Evolutionary conservation across 2,113 vertebrate genomes (phyloP), one percentile per base, ranked within the genome.

Genomic region (Jacana jacana): DNA sequence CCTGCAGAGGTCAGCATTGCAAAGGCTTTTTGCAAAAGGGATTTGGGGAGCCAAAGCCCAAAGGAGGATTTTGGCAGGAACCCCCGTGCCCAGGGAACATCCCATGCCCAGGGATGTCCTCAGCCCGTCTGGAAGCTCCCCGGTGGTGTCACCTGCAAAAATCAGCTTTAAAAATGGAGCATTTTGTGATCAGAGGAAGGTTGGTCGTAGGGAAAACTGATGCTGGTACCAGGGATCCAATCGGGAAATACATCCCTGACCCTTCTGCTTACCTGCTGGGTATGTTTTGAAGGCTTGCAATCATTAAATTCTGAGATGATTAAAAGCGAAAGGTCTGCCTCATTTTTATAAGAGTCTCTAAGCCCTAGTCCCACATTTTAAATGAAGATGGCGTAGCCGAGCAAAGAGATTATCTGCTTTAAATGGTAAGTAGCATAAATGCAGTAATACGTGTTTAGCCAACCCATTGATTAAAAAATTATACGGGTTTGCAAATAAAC

Each of bases 1-100:
- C 93, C 95, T 75, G 84, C 93, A 97, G 96, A 84, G 86, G 89
- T 94, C 96, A 91, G 44, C 68, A 49, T 5, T 70, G 86, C 66
- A 42, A 55, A 88, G 48, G 11, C 1, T 70, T 81, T 70, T 70
- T 37, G 37, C 51, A 25, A 15, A 39, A 65, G 44, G 54, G 33
- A 46, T 61, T 52, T 19, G 11, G 16, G n/a, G 31, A 39, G 14
- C 11, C 17, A n/a, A 27, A 82, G 64, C n/a, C 17, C 10, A 1
- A 17, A 18, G 33, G 28, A 18, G 24, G 44, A n/a, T 54, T 87
- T 52, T 24, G 54, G 31, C 31, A 52, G 33, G 58, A 73, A 1
- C 5, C 16, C 4, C 51, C 6, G 4, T 46, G 11, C 7, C 27
- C 60, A 40, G 44, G 12, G 40, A 0, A n/a, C n/a, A n/a, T n/a